phyloP scores from a whole-genome alignment of 2,113 vertebrate species.

The Caranx melampygus region DNA sequence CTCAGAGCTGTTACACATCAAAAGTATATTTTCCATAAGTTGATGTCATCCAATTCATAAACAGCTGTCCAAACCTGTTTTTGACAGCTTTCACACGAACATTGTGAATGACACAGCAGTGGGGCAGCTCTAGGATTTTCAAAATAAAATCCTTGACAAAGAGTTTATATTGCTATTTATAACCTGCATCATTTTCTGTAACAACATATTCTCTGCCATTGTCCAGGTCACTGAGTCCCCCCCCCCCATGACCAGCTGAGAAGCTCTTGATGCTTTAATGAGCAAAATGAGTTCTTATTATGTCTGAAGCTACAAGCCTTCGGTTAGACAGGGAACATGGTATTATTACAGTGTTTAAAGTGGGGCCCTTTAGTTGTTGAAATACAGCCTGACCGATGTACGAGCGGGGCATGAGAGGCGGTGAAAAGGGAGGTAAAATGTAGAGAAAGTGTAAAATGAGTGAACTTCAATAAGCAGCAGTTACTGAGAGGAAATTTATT shows the following conservation, averaged over 20 bases:
- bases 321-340: constrained; percentile 37
- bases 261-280: constrained; percentile 43
- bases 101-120: neutral
- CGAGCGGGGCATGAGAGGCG: neutral
- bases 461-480: neutral
- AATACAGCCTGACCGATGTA: constrained; percentile 5
- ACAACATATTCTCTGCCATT: constrained; percentile 10
- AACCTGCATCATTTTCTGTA: neutral
- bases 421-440: neutral
- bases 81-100: neutral
- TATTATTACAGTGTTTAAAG: constrained; percentile 30
- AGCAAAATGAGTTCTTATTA: constrained; percentile 33
- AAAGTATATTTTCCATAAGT: neutral
- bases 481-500: constrained; percentile 3
- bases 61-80: constrained; percentile 9
- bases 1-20: constrained; percentile 1
- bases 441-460: constrained; percentile 1
- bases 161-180: neutral
- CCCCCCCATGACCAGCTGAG: constrained; percentile 34
- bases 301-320: constrained; percentile 30
- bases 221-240: neutral
- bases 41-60: neutral
- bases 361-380: neutral
- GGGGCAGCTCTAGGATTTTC: neutral
- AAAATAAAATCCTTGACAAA: constrained; percentile 44